Evolutionary conservation across 2,113 vertebrate species (phyloP), one percentile per base, ranked within the genome.

Genomic region (Oxygymnocypris stewartii): DNA sequence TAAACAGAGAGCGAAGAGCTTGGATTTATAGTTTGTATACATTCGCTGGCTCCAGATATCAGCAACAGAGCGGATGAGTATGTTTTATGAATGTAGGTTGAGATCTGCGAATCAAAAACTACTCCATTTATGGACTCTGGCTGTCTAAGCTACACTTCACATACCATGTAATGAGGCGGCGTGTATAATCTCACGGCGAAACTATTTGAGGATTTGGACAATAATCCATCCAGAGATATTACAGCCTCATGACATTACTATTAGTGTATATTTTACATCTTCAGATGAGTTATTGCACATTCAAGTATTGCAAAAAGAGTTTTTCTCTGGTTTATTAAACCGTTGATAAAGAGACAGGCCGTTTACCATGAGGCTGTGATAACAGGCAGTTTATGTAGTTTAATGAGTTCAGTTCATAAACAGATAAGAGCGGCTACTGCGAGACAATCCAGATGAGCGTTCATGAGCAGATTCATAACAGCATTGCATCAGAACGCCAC

Each of bases 21-120:
- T 65, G 93, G 91, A 97, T 98, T 98, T 96, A 98, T 94, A 91
- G 95, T 95, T 95, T 98, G 97, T 98, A 85, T 97, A 97, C 93
- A 93, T 95, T 95, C 89, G 87, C 95, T 94, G 96, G 96, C 97
- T 97, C 97, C 97, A 97, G 95, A 97, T 95, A 93, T 93, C 93
- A 92, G 93, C 89, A 89, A 79, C 78, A 93, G 93, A 95, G 93
- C 91, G 94, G 95, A 95, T 92, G 91, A 93, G 90, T 91, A 84
- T 95, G 93, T 94, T 95, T 95, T 93, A 94, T 91, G 91, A 91
- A 94, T 91, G 91, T 91, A 92, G 93, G 87, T 92, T 83, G 49
- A 85, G 91, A 92, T 91, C 75, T 81, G 80, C 87, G 91, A 89
- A 87, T 92, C 90, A 92, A 90, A 94, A 92, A 92, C 88, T 93